Percentiles rank a stretch among this genome's conserved stretches.
Conservation (phyloP, 2,113 vertebrate genomes). For the Rhizomys pruinosus region DNA sequence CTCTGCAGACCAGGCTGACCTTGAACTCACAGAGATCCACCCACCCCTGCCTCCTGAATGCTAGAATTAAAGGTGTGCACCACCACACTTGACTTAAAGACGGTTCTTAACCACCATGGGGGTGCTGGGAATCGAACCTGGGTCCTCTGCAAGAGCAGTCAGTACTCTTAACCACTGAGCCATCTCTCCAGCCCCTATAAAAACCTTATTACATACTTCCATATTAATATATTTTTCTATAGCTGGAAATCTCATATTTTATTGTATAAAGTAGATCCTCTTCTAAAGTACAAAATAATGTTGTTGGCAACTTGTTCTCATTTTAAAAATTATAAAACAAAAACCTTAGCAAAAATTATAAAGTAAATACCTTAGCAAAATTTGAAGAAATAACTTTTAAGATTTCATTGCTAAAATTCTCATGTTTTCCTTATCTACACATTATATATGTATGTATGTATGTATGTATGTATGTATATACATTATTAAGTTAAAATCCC, state of each 20-base stretch:
- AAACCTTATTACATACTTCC: background rate
- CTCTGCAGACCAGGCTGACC: too few relatives aligned
- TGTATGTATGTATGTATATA: background rate
- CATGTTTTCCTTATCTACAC: background rate
- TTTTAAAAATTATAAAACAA: constrained; percentile 31
- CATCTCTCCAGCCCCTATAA: too few relatives aligned
- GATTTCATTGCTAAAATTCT: constrained; percentile 11
- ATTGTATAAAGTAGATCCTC: background rate
- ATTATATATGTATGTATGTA: background rate
- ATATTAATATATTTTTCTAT: background rate
- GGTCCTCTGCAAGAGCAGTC: too few relatives aligned
- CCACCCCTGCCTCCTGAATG: too few relatives aligned
- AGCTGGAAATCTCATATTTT: constrained; percentile 30
- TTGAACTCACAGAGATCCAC: too few relatives aligned
- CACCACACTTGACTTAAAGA: too few relatives aligned
- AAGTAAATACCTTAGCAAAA: too few relatives aligned
- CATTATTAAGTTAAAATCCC: constrained; percentile 3
- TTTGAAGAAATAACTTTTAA: background rate
- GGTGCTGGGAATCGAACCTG: too few relatives aligned
- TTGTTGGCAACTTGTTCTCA: background rate
- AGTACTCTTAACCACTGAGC: too few relatives aligned
- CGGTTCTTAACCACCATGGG: too few relatives aligned
- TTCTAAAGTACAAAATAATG: constrained; percentile 18
- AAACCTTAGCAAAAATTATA: background rate
- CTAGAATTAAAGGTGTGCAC: too few relatives aligned